Evolutionary conservation across 2,113 vertebrate species (phyloP).

Genomic region (Ptyas mucosa): DNA sequence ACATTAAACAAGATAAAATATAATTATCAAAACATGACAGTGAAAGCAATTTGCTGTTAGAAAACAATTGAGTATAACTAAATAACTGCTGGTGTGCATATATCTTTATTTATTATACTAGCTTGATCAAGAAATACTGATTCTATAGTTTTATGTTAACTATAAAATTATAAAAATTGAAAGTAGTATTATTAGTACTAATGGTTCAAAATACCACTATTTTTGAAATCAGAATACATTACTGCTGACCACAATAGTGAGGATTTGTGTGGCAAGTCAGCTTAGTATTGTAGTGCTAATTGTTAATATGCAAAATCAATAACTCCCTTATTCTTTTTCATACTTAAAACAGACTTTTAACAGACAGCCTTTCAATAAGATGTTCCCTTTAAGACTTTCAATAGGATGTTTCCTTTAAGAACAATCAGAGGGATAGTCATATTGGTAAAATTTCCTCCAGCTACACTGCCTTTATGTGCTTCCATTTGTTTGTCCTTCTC

Average conservation of each 20-base stretch:
- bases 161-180: neutral
- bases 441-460: neutral
- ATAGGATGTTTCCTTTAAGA: neutral
- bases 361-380: neutral
- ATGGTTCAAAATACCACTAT: neutral
- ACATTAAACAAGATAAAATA: neutral
- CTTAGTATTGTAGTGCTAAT: neutral
- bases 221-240: neutral
- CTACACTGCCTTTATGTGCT: neutral
- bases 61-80: neutral
- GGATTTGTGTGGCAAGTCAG: neutral
- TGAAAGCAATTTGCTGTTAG: neutral
- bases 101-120: neutral
- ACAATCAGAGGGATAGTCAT: neutral
- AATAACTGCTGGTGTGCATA: neutral
- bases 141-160: neutral
- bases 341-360: neutral
- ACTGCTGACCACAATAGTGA: neutral
- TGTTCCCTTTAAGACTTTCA: neutral
- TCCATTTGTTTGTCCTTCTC: neutral
- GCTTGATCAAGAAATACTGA: neutral
- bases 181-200: neutral
- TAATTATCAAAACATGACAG: neutral
- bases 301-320: neutral
- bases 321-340: neutral